A percentile compares a stretch with the other conserved stretches of the same genome.
phyloP scores from a whole-genome alignment of 2,888 invertebrate genomes.

The Drosophila ezoana region DNA sequence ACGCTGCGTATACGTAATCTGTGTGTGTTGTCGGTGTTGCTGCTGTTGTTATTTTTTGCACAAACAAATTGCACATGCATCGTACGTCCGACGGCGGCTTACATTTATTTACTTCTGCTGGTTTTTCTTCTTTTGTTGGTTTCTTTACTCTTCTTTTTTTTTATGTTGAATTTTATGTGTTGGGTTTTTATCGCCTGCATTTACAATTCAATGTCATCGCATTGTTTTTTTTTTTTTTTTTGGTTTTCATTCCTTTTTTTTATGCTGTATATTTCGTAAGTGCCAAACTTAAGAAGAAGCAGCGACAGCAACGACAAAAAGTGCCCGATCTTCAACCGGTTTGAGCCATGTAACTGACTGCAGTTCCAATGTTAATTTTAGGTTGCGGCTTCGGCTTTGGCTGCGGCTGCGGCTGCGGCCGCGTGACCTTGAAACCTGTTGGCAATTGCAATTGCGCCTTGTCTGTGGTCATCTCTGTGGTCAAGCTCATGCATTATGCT shows the following conservation, averaged over 20 bases:
- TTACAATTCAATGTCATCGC: constrained; percentile 73
- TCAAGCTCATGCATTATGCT: constrained; percentile 52
- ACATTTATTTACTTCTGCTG: constrained; percentile 40
- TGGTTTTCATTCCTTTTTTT: constrained; percentile 24
- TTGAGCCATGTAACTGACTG: constrained; percentile 39
- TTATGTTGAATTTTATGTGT: constrained; percentile 15
- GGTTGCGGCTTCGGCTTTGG: constrained; percentile 27
- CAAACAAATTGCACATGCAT: constrained; percentile 57
- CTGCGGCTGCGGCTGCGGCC: constrained; percentile 16
- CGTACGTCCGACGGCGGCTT: constrained; percentile 31
- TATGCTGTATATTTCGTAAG: constrained; percentile 39
- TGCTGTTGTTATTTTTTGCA: constrained; percentile 17
- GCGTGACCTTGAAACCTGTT: constrained; percentile 59
- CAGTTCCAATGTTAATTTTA: constrained; percentile 53
- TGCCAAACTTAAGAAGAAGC: constrained; percentile 44
- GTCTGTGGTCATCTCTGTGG: constrained; percentile 42
- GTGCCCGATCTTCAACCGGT: constrained; percentile 52
- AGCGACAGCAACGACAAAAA: constrained; percentile 18
- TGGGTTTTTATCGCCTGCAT: constrained; percentile 55
- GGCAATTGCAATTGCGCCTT: constrained; percentile 33
- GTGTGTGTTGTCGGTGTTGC: constrained; percentile 23
- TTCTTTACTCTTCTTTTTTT: constrained; percentile 4
- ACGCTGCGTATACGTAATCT: constrained; percentile 38
- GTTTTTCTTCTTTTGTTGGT: constrained; percentile 24
- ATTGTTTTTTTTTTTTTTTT: constrained; percentile 36